Evolutionary conservation across 2,113 vertebrate species (phyloP), one percentile per base, ranked within the genome.

Genomic region (Ramphastos sulfuratus): DNA sequence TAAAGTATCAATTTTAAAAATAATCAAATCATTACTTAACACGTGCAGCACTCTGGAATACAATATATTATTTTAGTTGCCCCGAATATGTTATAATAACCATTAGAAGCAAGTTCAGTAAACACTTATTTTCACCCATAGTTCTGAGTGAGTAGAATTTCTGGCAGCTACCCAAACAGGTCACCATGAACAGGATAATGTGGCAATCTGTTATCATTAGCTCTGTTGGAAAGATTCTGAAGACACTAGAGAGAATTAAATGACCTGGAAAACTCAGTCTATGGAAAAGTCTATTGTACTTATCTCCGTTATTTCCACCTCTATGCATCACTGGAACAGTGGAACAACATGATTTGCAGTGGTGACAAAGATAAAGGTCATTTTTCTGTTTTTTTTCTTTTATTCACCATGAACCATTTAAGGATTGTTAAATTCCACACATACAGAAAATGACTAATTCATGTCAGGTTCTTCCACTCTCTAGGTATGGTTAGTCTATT

Each of bases 221-320:
- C 87, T 96, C 87, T 95, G 89, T 92, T 96, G 95, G 91, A 97
- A 94, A 95, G 94, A 67, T 95, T 97, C 82, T 94, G 95, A 98
- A 96, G 95, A 96, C 79, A 96, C 76, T 91, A 92, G 91, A 97
- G 89, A 97, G 91, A 94, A 97, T 94, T 97, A 97, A 98, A 97
- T 97, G 97, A 97, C 94, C 96, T 95, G 96, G 97, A 98, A 98
- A 98, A 97, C 91, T 96, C 96, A 94, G 92, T 95, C 90, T 97
- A 63, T 66, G 87, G 95, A 95, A 97, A 97, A 96, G 90, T 96
- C 94, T 95, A 93, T 96, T 96, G 96, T 97, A 95, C 78, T 97
- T 77, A 95, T 96, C 88, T 96, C 89, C 14, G 39, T 96, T 96
- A 95, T 97, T 97, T 97, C 96, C 93, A 90, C 92, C 80, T 95